Conservation (phyloP, 35 echinoderm and acorn worm genomes). For the Holothuria glaberrima region DNA sequence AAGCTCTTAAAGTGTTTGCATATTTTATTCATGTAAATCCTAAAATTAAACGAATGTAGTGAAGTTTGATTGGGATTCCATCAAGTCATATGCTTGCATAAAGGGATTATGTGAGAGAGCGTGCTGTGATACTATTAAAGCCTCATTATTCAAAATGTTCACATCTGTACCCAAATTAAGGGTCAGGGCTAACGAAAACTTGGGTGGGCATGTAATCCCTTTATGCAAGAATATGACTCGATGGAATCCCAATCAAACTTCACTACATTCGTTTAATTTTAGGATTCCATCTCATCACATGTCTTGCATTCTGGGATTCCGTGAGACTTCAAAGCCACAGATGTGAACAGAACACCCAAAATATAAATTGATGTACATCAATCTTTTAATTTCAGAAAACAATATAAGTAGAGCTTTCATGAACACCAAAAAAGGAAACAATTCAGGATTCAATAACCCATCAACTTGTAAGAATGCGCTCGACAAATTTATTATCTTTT, state of each 20-base stretch:
- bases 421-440: too few species aligned
- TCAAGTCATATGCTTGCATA: too few species aligned
- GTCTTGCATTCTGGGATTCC: slow-evolving; percentile 1
- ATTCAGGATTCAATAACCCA: neutral
- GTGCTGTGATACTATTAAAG: too few species aligned
- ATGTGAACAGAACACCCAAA: slow-evolving; percentile 29
- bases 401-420: neutral
- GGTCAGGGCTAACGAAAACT: neutral
- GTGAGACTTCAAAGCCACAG: slow-evolving; percentile 28
- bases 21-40: too few species aligned
- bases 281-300: slow-evolving; percentile 26
- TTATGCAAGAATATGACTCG: neutral
- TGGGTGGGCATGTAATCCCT: slow-evolving; percentile 13
- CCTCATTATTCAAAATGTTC: neutral
- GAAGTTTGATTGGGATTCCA: too few species aligned
- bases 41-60: too few species aligned
- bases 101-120: too few species aligned
- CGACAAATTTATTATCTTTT: slow-evolving; percentile 6
- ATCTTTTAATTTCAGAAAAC: neutral
- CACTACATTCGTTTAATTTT: neutral
- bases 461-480: neutral
- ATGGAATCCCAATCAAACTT: slow-evolving; percentile 26
- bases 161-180: slow-evolving; percentile 8
- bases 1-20: too few species aligned
- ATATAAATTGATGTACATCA: neutral